Evolutionary conservation across 1,140 invertebrate species (phyloP).

Genomic region (Temnothorax longispinosus): DNA sequence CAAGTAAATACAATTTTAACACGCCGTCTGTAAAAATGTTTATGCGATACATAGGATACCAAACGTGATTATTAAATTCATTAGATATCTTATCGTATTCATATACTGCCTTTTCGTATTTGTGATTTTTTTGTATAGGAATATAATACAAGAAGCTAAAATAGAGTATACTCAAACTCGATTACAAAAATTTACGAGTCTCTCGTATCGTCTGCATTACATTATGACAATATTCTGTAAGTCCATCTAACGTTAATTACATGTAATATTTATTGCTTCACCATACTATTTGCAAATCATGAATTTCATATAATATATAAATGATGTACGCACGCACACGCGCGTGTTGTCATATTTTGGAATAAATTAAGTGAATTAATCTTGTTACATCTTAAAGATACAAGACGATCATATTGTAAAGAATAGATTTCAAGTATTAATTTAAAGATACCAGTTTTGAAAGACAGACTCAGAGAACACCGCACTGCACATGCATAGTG

Average conservation of each 20-base stretch:
- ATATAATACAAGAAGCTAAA: conserved; percentile 49
- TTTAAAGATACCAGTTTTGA: not conserved
- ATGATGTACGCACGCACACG: not conserved
- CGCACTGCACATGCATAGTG: not conserved
- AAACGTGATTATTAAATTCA: conserved; percentile 37
- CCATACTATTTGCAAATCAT: conserved; percentile 27
- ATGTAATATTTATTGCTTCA: not conserved
- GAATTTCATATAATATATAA: not conserved
- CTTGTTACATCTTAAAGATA: not conserved
- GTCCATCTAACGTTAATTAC: conserved; percentile 6
- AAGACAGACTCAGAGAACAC: conserved; percentile 20
- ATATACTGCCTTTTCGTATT: conserved; percentile 39
- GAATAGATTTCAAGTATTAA: not conserved
- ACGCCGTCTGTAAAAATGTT: conserved; percentile 29
- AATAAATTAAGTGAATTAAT: conserved; percentile 2
- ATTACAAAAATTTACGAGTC: conserved; percentile 50
- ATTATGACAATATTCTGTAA: conserved; percentile 29
- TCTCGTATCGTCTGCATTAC: conserved; percentile 21
- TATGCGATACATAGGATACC: conserved; percentile 37
- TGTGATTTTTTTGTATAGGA: conserved; percentile 24
- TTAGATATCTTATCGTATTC: conserved; percentile 27
- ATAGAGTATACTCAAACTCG: conserved; percentile 23
- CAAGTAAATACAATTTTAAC: conserved; percentile 50
- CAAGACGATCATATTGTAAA: not conserved
- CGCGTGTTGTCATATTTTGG: conserved; percentile 1